Evolutionary conservation across 2,888 invertebrate genomes (phyloP).

Genomic region (Leptinotarsa tumamoca): DNA sequence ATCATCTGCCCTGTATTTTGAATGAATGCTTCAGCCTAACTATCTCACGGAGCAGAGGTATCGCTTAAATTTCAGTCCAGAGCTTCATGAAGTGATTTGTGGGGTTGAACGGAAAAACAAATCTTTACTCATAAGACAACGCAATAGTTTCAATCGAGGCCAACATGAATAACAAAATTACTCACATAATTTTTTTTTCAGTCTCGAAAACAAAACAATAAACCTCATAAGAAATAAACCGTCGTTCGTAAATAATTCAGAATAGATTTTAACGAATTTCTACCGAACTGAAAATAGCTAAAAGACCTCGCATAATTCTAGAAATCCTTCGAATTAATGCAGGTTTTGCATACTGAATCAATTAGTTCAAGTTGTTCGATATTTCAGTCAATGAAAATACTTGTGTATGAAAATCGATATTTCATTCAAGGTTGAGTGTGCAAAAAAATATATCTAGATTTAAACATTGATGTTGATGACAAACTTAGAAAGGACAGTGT

Average conservation of each 20-base stretch:
- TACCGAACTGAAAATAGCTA: constrained; percentile 36
- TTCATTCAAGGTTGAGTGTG: not conserved
- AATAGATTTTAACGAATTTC: constrained; percentile 33
- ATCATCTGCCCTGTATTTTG: no score
- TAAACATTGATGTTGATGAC: not conserved
- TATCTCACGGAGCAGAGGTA: no score
- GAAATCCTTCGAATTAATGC: constrained; percentile 37
- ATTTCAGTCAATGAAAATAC: constrained; percentile 26
- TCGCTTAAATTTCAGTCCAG: no score
- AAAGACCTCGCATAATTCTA: constrained; percentile 32
- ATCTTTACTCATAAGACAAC: not conserved
- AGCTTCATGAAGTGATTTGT: not conserved
- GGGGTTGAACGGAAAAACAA: not conserved
- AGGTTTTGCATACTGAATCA: constrained; percentile 39
- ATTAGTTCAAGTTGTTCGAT: constrained; percentile 33
- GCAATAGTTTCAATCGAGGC: not conserved
- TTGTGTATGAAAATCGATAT: constrained; percentile 10
- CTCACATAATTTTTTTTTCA: constrained; percentile 18
- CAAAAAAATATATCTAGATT: not conserved
- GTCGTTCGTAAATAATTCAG: constrained; percentile 33
- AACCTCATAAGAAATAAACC: constrained; percentile 31
- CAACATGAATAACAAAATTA: constrained; percentile 2
- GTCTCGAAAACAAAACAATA: constrained; percentile 34
- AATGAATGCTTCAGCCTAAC: no score
- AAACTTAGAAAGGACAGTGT: not conserved